phyloP scores from a whole-genome alignment of 1,140 invertebrate genomes.

The Drosophila mayri region DNA sequence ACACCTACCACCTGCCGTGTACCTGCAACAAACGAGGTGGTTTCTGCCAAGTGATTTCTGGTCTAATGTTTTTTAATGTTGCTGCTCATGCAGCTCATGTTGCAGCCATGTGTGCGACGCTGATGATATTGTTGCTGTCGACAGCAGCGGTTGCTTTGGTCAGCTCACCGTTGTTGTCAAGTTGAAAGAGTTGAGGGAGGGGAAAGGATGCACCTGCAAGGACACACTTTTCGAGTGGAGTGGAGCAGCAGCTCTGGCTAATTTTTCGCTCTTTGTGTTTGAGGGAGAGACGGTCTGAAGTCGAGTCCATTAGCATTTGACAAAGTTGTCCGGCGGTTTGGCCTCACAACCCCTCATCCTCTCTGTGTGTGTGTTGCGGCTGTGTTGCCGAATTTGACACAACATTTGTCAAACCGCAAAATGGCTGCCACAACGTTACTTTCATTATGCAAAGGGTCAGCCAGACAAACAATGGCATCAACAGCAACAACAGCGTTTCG shows the following conservation, averaged over 20 bases:
- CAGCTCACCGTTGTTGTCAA: constrained; percentile 72
- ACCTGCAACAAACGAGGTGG: constrained; percentile 76
- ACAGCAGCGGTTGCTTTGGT: constrained; percentile 79
- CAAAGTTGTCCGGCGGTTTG: constrained; percentile 70
- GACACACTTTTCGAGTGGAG: constrained; percentile 29
- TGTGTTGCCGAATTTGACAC: constrained; percentile 81
- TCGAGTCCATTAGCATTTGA: constrained; percentile 80
- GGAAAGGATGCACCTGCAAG: constrained; percentile 37
- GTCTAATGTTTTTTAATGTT: constrained; percentile 82
- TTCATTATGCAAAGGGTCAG: constrained; percentile 80
- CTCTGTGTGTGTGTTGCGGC: constrained; percentile 45
- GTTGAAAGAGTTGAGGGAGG: constrained; percentile 46
- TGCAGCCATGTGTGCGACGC: constrained; percentile 55
- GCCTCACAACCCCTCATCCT: background rate
- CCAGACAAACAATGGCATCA: constrained; percentile 55
- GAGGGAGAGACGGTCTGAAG: constrained; percentile 27
- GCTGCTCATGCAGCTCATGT: constrained; percentile 80
- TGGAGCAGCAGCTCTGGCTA: constrained; percentile 44
- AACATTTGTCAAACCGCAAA: constrained; percentile 83
- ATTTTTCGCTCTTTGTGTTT: constrained; percentile 66
- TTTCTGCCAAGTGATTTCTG: constrained; percentile 80
- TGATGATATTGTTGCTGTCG: constrained; percentile 83
- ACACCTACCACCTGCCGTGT: constrained; percentile 8
- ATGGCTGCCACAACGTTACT: constrained; percentile 79
- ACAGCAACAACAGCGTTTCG: constrained; percentile 9